Conservation (phyloP, 2,113 vertebrate genomes). For the Ptilonorhynchus violaceus region DNA sequence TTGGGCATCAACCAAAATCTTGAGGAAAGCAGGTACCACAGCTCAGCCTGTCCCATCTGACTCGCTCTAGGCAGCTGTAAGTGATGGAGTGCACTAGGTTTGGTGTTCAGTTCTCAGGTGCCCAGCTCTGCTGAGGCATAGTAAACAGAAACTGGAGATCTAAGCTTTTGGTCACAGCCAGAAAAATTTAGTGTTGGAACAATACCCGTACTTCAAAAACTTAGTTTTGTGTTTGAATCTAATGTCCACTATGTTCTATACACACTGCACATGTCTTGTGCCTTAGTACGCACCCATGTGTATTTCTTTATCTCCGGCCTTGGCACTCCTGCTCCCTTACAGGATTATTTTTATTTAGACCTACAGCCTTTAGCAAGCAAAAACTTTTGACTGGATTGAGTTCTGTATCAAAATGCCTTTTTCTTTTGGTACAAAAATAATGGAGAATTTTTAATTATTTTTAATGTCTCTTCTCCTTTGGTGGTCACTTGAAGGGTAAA, state of each 20-base stretch:
- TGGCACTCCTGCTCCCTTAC: not conserved
- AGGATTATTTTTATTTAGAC: not conserved
- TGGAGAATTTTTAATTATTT: not conserved
- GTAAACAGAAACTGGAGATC: not conserved
- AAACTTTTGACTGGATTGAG: not conserved
- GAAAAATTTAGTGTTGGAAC: not conserved
- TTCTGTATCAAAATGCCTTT: not conserved
- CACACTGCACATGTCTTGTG: not conserved
- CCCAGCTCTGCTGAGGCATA: not conserved
- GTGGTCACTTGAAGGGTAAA: not conserved
- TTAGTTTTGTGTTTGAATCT: not conserved
- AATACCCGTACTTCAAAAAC: not conserved
- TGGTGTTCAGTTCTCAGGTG: not conserved
- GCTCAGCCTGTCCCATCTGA: not conserved
- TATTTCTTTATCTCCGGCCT: not conserved
- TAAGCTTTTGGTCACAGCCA: not conserved
- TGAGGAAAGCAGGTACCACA: not conserved
- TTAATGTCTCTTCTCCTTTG: not conserved
- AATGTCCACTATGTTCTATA: not conserved
- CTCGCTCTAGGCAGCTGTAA: not conserved
- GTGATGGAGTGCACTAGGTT: not conserved
- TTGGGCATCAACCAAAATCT: not conserved
- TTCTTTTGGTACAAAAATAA: not conserved
- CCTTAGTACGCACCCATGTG: not conserved
- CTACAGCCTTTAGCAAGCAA: not conserved